A percentile compares a stretch with the other conserved stretches of the same genome.
Evolutionary conservation across 2,888 invertebrate genomes (phyloP).

Genomic region (Amblyjoppa proteus): DNA sequence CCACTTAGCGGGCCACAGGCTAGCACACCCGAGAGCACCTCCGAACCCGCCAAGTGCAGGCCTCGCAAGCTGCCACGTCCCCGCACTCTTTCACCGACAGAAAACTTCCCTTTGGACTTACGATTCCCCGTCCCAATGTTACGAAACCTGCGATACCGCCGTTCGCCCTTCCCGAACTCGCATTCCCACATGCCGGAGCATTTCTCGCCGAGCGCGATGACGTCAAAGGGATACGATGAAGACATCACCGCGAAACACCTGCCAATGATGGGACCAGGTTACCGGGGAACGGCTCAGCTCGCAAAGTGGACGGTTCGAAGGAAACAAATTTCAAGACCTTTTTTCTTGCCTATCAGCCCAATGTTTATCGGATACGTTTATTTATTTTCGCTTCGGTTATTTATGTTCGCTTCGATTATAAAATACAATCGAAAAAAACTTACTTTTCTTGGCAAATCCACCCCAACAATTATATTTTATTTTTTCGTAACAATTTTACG

Average conservation of each 20-base stretch:
- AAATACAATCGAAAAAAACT: no score
- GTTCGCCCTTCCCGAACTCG: constrained; percentile 4
- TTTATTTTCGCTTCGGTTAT: no score
- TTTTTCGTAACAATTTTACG: no score
- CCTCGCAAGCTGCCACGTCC: constrained; percentile 38
- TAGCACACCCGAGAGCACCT: constrained; percentile 69
- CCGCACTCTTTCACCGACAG: not conserved
- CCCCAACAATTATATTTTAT: no score
- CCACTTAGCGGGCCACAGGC: constrained; percentile 80
- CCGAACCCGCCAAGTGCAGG: constrained; percentile 75
- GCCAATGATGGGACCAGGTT: not conserved
- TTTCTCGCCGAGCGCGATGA: constrained; percentile 30
- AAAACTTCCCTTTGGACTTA: not conserved
- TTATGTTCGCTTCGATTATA: no score
- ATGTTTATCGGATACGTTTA: no score
- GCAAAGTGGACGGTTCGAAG: no score
- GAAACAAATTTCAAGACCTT: no score
- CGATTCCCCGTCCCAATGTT: constrained; percentile 42
- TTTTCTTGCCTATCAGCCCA: no score
- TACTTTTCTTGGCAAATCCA: no score
- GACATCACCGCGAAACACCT: not conserved
- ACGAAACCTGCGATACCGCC: constrained; percentile 53
- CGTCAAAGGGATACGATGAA: not conserved
- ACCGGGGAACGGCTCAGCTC: no score
- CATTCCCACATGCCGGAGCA: constrained; percentile 39